Conservation (phyloP, 2,113 vertebrate genomes). For the Oriolus oriolus region DNA sequence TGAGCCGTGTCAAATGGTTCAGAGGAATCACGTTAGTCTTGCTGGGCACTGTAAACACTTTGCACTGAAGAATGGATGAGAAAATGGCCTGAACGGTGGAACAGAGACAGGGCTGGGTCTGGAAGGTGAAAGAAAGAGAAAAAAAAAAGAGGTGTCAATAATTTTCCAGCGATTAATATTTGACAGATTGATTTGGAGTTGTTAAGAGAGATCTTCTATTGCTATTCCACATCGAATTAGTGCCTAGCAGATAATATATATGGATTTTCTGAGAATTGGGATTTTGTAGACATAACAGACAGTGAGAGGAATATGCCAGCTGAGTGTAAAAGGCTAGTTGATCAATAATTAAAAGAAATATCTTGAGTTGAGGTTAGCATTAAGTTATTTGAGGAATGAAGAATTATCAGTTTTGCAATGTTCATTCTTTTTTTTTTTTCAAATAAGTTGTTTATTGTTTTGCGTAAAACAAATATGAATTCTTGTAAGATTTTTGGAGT, state of each 20-base stretch:
- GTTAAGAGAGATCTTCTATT: not conserved
- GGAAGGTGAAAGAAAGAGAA: not conserved
- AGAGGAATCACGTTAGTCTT: not conserved
- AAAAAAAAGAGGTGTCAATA: not conserved
- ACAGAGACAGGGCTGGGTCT: not conserved
- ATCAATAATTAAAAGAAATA: constrained; percentile 23
- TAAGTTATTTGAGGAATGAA: not conserved
- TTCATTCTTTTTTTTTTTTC: not conserved
- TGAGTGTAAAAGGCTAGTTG: not conserved
- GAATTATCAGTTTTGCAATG: not conserved
- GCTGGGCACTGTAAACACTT: not conserved
- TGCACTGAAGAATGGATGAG: not conserved
- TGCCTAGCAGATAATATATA: not conserved
- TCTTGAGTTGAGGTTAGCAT: not conserved
- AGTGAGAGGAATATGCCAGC: not conserved
- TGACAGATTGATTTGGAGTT: not conserved
- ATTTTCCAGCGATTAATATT: not conserved
- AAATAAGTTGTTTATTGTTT: not conserved
- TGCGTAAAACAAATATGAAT: not conserved
- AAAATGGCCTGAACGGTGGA: not conserved
- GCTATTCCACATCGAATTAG: not conserved
- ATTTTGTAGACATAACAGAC: not conserved
- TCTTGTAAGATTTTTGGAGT: not conserved
- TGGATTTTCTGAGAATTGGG: not conserved
- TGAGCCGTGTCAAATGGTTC: not conserved